A percentile compares a stretch with the other conserved stretches of the same genome.
Conservation (phyloP, 2,888 invertebrate species). For the Mesodorylaimus sp. region DNA sequence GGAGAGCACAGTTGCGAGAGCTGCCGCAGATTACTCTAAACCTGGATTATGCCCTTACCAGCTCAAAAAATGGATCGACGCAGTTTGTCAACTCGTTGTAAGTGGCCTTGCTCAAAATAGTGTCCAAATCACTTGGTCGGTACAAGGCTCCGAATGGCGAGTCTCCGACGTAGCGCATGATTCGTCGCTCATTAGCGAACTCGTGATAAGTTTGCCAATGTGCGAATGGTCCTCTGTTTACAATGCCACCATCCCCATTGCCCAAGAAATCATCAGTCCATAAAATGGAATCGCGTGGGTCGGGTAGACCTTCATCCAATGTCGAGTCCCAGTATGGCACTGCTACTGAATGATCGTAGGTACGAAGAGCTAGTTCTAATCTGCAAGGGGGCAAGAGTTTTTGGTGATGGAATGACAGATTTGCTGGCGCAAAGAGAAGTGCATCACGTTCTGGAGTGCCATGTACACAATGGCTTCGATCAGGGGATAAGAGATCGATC, state of each 20-base stretch:
- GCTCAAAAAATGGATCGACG: slow-evolving; percentile 19
- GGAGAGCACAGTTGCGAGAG: no score
- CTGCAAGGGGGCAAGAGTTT: no score
- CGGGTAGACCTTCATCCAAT: slow-evolving; percentile 19
- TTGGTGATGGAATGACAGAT: no score
- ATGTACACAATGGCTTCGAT: no score
- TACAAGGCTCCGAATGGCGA: slow-evolving; percentile 9
- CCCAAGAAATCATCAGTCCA: slow-evolving; percentile 23
- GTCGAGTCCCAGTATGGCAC: slow-evolving; percentile 5
- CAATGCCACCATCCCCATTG: slow-evolving; percentile 22
- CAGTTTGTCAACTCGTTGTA: slow-evolving; percentile 11
- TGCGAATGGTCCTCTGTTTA: slow-evolving; percentile 28
- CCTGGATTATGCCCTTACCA: no score
- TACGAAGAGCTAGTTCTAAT: not conserved
- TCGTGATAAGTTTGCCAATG: slow-evolving; percentile 23
- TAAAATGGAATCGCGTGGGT: slow-evolving; percentile 21
- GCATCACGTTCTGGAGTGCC: no score
- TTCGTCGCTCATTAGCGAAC: slow-evolving; percentile 1
- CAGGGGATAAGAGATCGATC: no score
- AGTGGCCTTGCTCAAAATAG: not conserved
- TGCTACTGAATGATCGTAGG: not conserved
- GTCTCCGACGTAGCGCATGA: slow-evolving; percentile 6
- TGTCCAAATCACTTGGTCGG: slow-evolving; percentile 3
- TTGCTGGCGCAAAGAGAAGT: no score
- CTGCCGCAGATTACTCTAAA: no score